Percentiles rank a stretch among this genome's conserved stretches.
These are phyloP conservation scores for Nannoperca australis DNA, from an alignment of 2,797 vertebrate genomes.

Conservation along the genomic window DNA sequence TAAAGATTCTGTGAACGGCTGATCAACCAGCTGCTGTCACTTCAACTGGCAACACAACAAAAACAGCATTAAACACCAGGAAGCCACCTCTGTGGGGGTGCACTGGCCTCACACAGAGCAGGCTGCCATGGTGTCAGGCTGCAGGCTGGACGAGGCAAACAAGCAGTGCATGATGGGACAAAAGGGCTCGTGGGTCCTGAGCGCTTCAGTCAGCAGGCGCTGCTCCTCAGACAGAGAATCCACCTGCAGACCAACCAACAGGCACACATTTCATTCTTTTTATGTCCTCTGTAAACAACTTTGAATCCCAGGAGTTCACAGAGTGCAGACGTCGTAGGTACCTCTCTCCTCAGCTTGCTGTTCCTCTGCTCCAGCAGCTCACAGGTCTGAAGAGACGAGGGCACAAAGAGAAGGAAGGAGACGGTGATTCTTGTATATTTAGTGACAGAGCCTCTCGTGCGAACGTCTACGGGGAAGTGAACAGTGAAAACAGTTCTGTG, in stretches of 20 bases:
- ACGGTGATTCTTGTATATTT: neutral
- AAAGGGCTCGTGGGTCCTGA: constrained; percentile 90
- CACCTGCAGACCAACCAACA: constrained; percentile 77
- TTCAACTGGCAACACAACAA: no score
- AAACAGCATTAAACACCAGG: no score
- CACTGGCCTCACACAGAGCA: constrained; percentile 22
- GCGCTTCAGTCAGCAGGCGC: constrained; percentile 86
- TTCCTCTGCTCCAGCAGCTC: constrained; percentile 93
- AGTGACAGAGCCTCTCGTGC: neutral
- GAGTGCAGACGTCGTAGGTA: neutral
- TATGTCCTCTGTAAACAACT: neutral
- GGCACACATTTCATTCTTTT: neutral
- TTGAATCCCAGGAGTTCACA: neutral
- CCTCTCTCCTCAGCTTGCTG: constrained; percentile 89
- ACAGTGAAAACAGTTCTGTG: no score
- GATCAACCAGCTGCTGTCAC: no score
- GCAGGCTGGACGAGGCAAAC: constrained; percentile 65
- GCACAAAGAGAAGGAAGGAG: neutral
- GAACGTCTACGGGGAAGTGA: no score
- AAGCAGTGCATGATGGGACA: constrained; percentile 90
- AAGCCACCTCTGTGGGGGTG: no score
- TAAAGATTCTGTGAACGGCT: no score
- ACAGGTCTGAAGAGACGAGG: constrained; percentile 84
- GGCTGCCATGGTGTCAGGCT: constrained; percentile 12
- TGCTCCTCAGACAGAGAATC: constrained; percentile 89